These are phyloP conservation scores for Drosophila quasianomalipes DNA, from an alignment of 2,888 invertebrate species.

Conservation along the genomic window DNA sequence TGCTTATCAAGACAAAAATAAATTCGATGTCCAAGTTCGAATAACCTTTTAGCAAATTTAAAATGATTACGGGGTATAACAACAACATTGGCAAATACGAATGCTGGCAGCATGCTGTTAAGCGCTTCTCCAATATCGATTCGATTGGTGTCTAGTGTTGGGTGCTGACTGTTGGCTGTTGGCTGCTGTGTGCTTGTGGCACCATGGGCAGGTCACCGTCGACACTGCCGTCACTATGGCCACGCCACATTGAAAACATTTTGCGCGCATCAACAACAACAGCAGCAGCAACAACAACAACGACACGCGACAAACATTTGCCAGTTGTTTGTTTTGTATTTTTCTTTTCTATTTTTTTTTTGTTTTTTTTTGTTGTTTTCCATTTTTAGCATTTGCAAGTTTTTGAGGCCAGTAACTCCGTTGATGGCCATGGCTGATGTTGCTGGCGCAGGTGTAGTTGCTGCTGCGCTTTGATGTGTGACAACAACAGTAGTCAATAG, in stretches of 20 bases:
- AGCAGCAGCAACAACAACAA: constrained; percentile 15
- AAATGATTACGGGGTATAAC: constrained; percentile 15
- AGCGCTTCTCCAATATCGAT: constrained; percentile 66
- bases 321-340: constrained; percentile 41
- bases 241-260: constrained; percentile 69
- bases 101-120: constrained; percentile 58
- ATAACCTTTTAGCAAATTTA: not conserved
- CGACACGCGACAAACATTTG: constrained; percentile 73
- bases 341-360: constrained; percentile 18
- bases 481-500: constrained; percentile 73
- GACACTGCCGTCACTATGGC: constrained; percentile 24
- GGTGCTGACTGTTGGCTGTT: constrained; percentile 10
- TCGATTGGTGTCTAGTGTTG: constrained; percentile 39
- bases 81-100: constrained; percentile 44
- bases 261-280: constrained; percentile 66
- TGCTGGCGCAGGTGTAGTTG: constrained; percentile 48
- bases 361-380: constrained; percentile 23
- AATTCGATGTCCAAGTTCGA: not conserved
- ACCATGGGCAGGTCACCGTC: constrained; percentile 40
- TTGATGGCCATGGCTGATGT: constrained; percentile 70
- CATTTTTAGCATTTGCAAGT: constrained; percentile 71
- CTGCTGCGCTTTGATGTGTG: constrained; percentile 73
- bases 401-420: constrained; percentile 81
- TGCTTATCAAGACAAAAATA: not conserved
- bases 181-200: constrained; percentile 11